Evolutionary conservation across 2,113 vertebrate species (phyloP).

Genomic region (Perca fluviatilis): DNA sequence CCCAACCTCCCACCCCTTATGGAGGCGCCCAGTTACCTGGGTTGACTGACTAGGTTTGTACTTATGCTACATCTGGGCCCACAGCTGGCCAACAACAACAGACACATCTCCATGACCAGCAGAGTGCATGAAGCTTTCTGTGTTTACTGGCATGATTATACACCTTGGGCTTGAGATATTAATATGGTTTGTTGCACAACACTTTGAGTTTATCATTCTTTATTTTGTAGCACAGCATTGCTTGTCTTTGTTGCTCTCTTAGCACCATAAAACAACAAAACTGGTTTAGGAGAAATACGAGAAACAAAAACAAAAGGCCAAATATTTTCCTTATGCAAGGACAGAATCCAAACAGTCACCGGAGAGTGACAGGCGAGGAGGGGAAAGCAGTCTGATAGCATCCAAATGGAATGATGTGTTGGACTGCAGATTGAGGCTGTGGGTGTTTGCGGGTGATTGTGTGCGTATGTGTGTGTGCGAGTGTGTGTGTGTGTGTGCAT

Average conservation of each 20-base stretch:
- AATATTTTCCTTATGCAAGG: conserved; percentile 59
- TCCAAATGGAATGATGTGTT: conserved; percentile 68
- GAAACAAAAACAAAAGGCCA: conserved; percentile 41
- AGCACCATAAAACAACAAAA: conserved; percentile 47
- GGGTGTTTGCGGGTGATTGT: conserved; percentile 49
- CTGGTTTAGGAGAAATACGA: conserved; percentile 32
- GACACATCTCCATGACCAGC: conserved; percentile 33
- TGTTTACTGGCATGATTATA: conserved; percentile 66
- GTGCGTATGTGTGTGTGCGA: neutral
- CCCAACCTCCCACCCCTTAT: neutral
- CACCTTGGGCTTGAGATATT: conserved; percentile 47
- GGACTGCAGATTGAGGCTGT: conserved; percentile 53
- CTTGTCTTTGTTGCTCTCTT: conserved; percentile 46
- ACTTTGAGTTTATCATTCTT: conserved; percentile 32
- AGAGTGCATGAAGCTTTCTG: conserved; percentile 50
- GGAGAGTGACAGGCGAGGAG: conserved; percentile 55
- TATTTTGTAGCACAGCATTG: conserved; percentile 36
- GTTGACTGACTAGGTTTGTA: conserved; percentile 26
- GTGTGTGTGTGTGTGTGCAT: conserved; percentile 13
- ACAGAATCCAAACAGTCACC: conserved; percentile 63
- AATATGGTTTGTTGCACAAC: conserved; percentile 52
- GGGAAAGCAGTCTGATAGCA: conserved; percentile 57
- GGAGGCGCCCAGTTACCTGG: conserved; percentile 32
- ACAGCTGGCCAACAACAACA: conserved; percentile 58
- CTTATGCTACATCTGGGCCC: conserved; percentile 52